A percentile compares a stretch with the other conserved stretches of the same genome.
Evolutionary conservation across 2,113 vertebrate genomes (phyloP).

Genomic region (Lophura nycthemera): DNA sequence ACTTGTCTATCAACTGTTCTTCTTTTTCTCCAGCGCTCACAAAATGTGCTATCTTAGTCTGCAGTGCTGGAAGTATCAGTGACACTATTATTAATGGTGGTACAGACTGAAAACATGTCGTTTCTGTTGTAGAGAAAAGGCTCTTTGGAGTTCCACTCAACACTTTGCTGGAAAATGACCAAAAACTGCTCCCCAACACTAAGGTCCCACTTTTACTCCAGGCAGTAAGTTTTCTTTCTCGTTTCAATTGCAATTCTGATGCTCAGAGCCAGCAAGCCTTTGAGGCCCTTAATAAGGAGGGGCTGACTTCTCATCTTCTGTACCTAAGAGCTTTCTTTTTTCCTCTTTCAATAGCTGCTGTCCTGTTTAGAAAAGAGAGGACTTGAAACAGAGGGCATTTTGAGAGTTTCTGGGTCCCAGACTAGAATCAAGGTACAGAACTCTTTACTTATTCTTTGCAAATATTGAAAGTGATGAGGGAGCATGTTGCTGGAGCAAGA

Average conservation of each 20-base stretch:
- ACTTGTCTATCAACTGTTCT: not conserved
- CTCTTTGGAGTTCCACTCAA: conserved; percentile 88
- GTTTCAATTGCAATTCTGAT: not conserved
- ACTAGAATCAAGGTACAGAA: conserved; percentile 88
- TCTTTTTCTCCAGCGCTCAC: not conserved
- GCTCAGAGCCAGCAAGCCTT: not conserved
- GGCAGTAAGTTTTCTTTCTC: conserved; percentile 74
- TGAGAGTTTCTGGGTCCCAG: conserved; percentile 91
- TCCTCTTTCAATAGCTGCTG: conserved; percentile 81
- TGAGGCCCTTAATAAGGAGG: not conserved
- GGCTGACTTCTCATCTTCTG: not conserved
- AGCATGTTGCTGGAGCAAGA: not conserved
- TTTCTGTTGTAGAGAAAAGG: conserved; percentile 78
- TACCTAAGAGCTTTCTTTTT: not conserved
- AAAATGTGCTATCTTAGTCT: not conserved
- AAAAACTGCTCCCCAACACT: conserved; percentile 81
- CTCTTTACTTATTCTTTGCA: not conserved
- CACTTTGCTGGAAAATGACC: conserved; percentile 86
- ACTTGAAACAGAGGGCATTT: conserved; percentile 88
- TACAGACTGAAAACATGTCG: not conserved
- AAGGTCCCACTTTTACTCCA: conserved; percentile 87
- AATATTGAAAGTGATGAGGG: not conserved
- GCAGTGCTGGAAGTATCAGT: not conserved
- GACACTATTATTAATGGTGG: not conserved
- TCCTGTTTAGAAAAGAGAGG: conserved; percentile 90